Base-by-base conservation (phyloP, 2,113 vertebrate species). In the Rhinichthys klamathensis region DNA sequence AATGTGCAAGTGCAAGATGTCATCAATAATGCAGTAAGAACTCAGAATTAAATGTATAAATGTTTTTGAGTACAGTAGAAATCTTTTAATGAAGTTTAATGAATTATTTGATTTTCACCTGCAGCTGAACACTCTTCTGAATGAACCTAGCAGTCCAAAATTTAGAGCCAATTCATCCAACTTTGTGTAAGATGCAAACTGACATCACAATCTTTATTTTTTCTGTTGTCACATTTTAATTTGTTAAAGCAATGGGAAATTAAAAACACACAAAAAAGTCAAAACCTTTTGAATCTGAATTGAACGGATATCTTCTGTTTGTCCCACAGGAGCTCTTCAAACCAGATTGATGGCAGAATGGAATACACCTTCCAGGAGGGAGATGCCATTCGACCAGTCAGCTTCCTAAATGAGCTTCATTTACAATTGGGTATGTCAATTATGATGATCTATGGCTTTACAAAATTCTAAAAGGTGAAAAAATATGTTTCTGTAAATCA, bases 61-160 rank as follows among this genome's bases (percentile, higher is more conserved):
- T 35, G 32, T 35, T 35, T 35, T 35, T 80, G 30, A 63, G 1
- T 0, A n/a, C 58, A 44, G 4, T 23, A 75, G 12, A 16, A 65
- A 49, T n/a, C n/a, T n/a, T n/a, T n/a, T n/a, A n/a, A n/a, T n/a
- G n/a, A n/a, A n/a, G 60, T 4, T 15, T 81, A 10, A 35, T 67
- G 2, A 49, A 23, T 2, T 3, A 2, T 67, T 69, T 80, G 18
- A 8, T 80, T 46, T 80, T 25, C 4, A 7, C 8, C 56, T 46
- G n/a, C 80, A 86, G 85, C 35, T 86, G 16, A 86, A 86, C 49
- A 35, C 49, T 58, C 73, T 86, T 46, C 49, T 83, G 35, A 83
- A 77, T 35, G 32, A 82, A 4, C 6, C 41, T 70, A 35, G 6
- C 25, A 11, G 0, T 4, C 0, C 2, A 16, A 13, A 5, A 23